These are phyloP conservation scores for Spodoptera exigua DNA, from an alignment of 2,888 invertebrate genomes.

Conservation along the genomic window DNA sequence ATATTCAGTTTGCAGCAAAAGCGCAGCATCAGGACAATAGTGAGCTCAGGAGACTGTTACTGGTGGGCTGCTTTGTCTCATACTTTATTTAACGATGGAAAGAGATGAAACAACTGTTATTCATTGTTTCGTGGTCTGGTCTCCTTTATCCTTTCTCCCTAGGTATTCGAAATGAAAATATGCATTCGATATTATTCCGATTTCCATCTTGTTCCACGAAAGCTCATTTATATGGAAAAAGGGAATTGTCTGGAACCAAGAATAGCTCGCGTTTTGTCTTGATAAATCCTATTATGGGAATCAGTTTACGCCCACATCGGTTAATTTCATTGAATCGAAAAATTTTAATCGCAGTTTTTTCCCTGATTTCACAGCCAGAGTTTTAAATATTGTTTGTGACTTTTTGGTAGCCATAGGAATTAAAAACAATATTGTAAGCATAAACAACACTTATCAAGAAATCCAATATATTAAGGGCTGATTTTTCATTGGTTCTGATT, in stretches of 20 bases:
- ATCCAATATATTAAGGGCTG: too few relatives aligned
- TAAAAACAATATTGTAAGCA: too few relatives aligned
- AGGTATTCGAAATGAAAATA: constrained; percentile 47
- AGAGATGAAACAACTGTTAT: constrained; percentile 48
- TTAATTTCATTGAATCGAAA: not conserved
- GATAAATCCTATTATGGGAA: not conserved
- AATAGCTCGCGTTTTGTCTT: not conserved
- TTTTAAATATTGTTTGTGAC: too few relatives aligned
- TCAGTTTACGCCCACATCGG: not conserved
- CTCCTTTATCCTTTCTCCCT: constrained; percentile 51
- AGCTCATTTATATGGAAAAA: constrained; percentile 3
- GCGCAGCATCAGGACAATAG: constrained; percentile 79
- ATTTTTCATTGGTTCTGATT: too few relatives aligned
- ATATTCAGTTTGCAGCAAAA: constrained; percentile 83
- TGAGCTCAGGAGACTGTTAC: constrained; percentile 60
- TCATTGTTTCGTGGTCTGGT: constrained; percentile 57
- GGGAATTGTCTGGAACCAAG: not conserved
- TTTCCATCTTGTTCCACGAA: constrained; percentile 5
- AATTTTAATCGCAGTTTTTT: not conserved
- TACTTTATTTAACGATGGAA: constrained; percentile 53
- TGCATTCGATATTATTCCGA: constrained; percentile 19
- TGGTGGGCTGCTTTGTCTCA: constrained; percentile 60
- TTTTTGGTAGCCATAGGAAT: too few relatives aligned
- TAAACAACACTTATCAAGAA: too few relatives aligned
- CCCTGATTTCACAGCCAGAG: too few relatives aligned